Percentiles rank a stretch among this genome's conserved stretches.
phyloP scores from a whole-genome alignment of 2,888 invertebrate species.

The Plebejus melissa region DNA sequence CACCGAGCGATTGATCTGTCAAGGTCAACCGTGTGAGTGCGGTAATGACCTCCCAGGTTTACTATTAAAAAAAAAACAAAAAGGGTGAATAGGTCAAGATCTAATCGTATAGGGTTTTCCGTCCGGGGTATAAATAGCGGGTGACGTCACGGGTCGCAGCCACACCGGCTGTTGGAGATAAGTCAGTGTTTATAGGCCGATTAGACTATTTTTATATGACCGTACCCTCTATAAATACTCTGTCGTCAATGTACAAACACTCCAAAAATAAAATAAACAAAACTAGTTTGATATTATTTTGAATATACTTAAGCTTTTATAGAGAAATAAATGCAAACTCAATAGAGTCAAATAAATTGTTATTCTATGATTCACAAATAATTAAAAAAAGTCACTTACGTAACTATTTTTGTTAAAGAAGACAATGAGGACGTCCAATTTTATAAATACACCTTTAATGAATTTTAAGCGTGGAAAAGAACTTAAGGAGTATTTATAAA shows the following conservation, averaged over 20 bases:
- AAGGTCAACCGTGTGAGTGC: constrained; percentile 61
- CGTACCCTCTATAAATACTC: constrained; percentile 36
- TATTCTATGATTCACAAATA: not conserved
- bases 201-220: constrained; percentile 49
- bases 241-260: constrained; percentile 29
- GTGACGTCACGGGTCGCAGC: constrained; percentile 64
- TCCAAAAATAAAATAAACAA: not conserved
- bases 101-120: constrained; percentile 65
- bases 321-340: no score
- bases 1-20: constrained; percentile 42
- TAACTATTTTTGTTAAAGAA: not conserved
- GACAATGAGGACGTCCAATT: not conserved
- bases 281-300: not conserved
- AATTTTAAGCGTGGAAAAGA: not conserved
- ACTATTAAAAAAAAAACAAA: constrained; percentile 52
- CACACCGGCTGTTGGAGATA: constrained; percentile 60
- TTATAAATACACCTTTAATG: not conserved
- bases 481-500: not conserved
- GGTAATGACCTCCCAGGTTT: constrained; percentile 69
- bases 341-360: not conserved
- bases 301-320: not conserved
- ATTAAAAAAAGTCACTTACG: not conserved
- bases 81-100: constrained; percentile 62
- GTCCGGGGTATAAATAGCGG: constrained; percentile 47
- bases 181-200: constrained; percentile 61